Evolutionary conservation across 1,140 invertebrate species (phyloP), one percentile per base, ranked within the genome.

Genomic region (Ptiloglossa arizonensis): DNA sequence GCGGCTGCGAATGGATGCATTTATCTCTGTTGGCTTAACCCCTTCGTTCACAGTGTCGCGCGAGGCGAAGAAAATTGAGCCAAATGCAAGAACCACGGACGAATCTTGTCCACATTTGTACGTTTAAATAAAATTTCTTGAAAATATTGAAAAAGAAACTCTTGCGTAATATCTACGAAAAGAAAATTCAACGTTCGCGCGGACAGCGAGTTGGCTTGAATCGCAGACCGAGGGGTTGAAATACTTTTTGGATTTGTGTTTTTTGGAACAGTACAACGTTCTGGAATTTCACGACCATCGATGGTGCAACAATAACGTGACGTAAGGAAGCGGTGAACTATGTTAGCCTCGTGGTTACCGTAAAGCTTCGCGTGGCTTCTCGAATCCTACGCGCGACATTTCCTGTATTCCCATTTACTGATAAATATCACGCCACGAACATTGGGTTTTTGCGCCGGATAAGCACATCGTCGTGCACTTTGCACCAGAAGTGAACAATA

Each of bases 341-440:
- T 5, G 1, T 19, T 13, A 13, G 13, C 11, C 15, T 44, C 11
- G 22, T 27, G 9, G 13, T 0, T 29, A 15, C 59, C 41, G 17
- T 64, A 44, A 32, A 79, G n/a, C 29, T 22, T 8, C 41, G 11
- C 15, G 9, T 13, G 41, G 19, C 0, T 38, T 62, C 19, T 35
- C 38, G n/a, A 54, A 41, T 35, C 9, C 35, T n/a, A 29, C 0
- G 1, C 5, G 27, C 41, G 50, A 52, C 6, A 48, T 52, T n/a
- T 50, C 22, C 24, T 48, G 38, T 50, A 50, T 75, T 64, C 17
- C 56, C 15, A 52, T 50, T n/a, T 19, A 52, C 41, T 35, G 50
- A 75, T 75, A 63, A 68, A 73, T 48, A 27, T 41, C 19, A 5
- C 13, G 29, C 38, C 44, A 32, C 4, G 15, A 41, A 60, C 19